phyloP scores from a whole-genome alignment of 2,797 vertebrate species.

The Mormyrops boulengeri region DNA sequence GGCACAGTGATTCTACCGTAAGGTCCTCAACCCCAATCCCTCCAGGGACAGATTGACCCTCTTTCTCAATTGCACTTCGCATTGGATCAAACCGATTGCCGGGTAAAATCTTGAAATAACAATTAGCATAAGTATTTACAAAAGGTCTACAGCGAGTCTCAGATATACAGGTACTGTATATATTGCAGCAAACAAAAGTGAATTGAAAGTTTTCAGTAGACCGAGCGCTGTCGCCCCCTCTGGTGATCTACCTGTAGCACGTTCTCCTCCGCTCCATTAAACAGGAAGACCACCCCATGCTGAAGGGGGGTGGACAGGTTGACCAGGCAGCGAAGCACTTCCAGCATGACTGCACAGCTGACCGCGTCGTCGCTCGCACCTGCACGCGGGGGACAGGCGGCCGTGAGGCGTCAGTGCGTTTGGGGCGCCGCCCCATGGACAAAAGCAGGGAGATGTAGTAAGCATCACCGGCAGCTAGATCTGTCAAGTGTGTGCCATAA shows the following conservation, averaged over 20 bases:
- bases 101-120: neutral
- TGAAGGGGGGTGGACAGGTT: slow-evolving; percentile 71
- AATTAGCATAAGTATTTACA: neutral
- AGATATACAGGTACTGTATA: neutral
- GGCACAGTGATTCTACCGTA: neutral
- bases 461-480: neutral
- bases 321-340: slow-evolving; percentile 80
- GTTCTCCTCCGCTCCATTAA: slow-evolving; percentile 96
- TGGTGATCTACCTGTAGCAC: slow-evolving; percentile 75
- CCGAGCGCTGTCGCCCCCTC: neutral
- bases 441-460: too few relatives aligned
- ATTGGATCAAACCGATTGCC: neutral
- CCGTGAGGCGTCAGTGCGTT: neutral
- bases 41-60: neutral
- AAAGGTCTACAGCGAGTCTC: neutral
- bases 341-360: slow-evolving; percentile 95
- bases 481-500: neutral
- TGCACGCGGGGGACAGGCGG: slow-evolving; percentile 44
- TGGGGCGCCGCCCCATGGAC: neutral
- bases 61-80: neutral
- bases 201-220: neutral
- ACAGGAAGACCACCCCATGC: slow-evolving; percentile 90
- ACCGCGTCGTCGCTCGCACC: slow-evolving; percentile 96
- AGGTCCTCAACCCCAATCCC: neutral
- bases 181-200: neutral